Evolutionary conservation across 1,140 invertebrate genomes (phyloP), one percentile per base, ranked within the genome.

Genomic region (Eupeodes corollae): DNA sequence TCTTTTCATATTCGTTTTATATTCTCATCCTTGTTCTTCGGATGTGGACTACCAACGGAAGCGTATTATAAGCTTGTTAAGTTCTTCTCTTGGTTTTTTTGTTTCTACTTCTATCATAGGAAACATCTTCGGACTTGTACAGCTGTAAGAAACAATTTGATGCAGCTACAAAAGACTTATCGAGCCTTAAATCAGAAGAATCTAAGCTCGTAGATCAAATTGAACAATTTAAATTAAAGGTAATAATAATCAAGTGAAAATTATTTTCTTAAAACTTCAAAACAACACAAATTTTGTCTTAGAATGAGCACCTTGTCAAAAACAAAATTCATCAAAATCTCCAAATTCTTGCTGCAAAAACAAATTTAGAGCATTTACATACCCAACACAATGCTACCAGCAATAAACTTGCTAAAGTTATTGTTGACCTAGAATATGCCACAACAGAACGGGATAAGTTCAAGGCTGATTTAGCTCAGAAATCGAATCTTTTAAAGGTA

Each of bases 251-350:
- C 21, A 51, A 19, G 48, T 46, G 18, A 6, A 42, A 31, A 21
- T 26, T 26, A 3, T 26, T 3, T 26, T 26, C 3, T 26, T 26
- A 26, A 26, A 26, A 26, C 21, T 26, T 26, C 21, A 5, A 5
- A 26, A n/a, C n/a, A 41, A 12, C 10, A 6, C 3, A 14, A 3
- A 19, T 41, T 12, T 41, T 41, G 6, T 21, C 9, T 5, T 41
- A 46, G 32, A 61, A 56, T n/a, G 63, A 61, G 38, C 55, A 61
- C 32, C 38, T 67, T 1, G 66, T 59, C 37, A 67, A 67, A 51
- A 52, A 63, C 2, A 67, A 67, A 21, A 63, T 68, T 18, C 59
- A 66, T 8, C 61, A 67, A 46, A 68, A 65, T 50, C 47, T 68
- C 12, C 66, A 68, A 43, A 61, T 68, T 40, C 50, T 66, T 6